phyloP scores from a whole-genome alignment of 1,140 invertebrate species.

The Rhagoletis zephyria region DNA sequence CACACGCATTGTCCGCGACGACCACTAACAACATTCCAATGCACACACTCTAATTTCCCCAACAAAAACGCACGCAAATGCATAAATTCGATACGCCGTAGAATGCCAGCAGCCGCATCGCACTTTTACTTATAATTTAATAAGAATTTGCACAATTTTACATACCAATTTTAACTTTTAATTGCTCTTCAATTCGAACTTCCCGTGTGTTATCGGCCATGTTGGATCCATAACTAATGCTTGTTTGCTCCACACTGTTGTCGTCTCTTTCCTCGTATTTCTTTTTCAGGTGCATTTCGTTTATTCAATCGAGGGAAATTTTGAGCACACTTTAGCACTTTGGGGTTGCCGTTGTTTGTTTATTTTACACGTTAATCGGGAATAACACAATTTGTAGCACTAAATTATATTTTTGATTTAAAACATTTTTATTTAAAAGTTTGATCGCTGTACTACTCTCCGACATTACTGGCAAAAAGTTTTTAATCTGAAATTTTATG shows the following conservation, averaged over 20 bases:
- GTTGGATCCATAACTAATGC: constrained; percentile 82
- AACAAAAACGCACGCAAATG: neutral
- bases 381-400: neutral
- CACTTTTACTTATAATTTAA: constrained; percentile 55
- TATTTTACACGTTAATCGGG: neutral
- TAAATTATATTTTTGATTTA: neutral
- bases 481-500: neutral
- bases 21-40: constrained; percentile 54
- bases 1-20: constrained; percentile 49
- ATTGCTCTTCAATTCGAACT: constrained; percentile 88
- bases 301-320: constrained; percentile 31
- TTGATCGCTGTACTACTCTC: neutral
- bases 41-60: constrained; percentile 56
- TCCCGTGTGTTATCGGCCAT: constrained; percentile 88
- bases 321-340: neutral
- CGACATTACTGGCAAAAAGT: neutral
- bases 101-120: neutral
- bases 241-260: constrained; percentile 56
- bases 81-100: neutral
- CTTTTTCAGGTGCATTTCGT: constrained; percentile 71
- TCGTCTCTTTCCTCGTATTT: constrained; percentile 69
- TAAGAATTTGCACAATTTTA: constrained; percentile 68
- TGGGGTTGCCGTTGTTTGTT: neutral
- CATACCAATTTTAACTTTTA: constrained; percentile 90
- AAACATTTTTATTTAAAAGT: neutral